Evolutionary conservation across 1,140 invertebrate species (phyloP).

Genomic region (Zophobas atratus): DNA sequence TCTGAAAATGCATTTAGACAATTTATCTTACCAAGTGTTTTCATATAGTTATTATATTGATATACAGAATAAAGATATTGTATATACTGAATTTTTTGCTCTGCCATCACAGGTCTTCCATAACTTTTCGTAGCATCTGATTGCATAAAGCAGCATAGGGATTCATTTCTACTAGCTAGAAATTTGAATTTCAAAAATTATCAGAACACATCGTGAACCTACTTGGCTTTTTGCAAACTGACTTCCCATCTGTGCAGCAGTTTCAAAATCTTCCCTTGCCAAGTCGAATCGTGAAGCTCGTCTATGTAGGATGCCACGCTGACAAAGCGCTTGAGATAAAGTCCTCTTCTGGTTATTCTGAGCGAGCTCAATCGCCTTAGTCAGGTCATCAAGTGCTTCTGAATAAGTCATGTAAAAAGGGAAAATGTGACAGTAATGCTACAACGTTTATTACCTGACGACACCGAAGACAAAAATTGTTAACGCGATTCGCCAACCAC

Average conservation of each 20-base stretch:
- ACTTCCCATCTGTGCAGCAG: conserved; percentile 82
- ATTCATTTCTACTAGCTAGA: conserved; percentile 82
- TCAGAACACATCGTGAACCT: conserved; percentile 32
- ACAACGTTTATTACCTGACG: neutral
- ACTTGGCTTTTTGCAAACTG: conserved; percentile 86
- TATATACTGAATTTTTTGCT: conserved; percentile 50
- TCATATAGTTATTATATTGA: conserved; percentile 48
- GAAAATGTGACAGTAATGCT: neutral
- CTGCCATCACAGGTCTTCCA: conserved; percentile 66
- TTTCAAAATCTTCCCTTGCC: conserved; percentile 81
- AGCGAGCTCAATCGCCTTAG: conserved; percentile 80
- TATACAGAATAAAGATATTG: conserved; percentile 58
- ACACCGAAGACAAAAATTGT: no score
- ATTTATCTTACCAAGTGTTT: conserved; percentile 46
- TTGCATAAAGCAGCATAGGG: conserved; percentile 93
- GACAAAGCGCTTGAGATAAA: conserved; percentile 84
- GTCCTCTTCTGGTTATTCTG: conserved; percentile 73
- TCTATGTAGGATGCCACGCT: conserved; percentile 81
- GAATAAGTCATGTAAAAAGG: conserved; percentile 52
- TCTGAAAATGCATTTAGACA: conserved; percentile 30
- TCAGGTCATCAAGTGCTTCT: conserved; percentile 85
- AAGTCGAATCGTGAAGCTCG: conserved; percentile 74
- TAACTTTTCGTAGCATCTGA: conserved; percentile 87
- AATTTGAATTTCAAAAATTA: conserved; percentile 47
- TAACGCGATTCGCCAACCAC: no score